phyloP scores from a whole-genome alignment of 1,140 invertebrate species.

The Sarcophaga peregrina region DNA sequence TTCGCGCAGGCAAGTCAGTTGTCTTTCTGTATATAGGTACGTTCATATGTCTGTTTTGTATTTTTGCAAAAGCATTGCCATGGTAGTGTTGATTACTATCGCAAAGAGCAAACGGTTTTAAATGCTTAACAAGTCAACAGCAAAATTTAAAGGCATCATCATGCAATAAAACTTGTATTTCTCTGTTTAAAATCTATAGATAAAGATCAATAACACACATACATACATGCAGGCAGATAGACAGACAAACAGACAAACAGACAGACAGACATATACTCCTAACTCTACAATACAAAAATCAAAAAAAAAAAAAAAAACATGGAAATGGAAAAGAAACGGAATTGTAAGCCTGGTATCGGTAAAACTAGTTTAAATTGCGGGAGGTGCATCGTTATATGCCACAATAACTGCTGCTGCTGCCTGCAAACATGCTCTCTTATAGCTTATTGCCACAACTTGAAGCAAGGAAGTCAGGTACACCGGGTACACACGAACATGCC shows the following conservation, averaged over 20 bases:
- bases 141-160: slow-evolving; percentile 15
- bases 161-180: slow-evolving; percentile 15
- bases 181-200: slow-evolving; percentile 18
- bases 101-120: slow-evolving; percentile 26
- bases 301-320: background rate
- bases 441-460: no score
- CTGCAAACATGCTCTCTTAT: slow-evolving; percentile 1
- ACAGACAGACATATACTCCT: no score
- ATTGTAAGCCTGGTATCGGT: background rate
- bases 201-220: slow-evolving; percentile 15
- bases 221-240: background rate
- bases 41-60: no score
- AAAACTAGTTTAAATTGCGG: slow-evolving; percentile 38
- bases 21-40: no score
- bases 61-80: no score
- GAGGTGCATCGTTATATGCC: slow-evolving; percentile 8
- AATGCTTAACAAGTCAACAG: slow-evolving; percentile 26
- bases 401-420: background rate
- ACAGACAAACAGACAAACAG: no score
- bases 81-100: slow-evolving; percentile 20
- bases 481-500: background rate
- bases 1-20: no score
- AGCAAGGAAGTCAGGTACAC: background rate
- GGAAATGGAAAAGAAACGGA: background rate
- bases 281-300: background rate